phyloP scores from a whole-genome alignment of 2,888 invertebrate species.

The Heliconius ismenius region DNA sequence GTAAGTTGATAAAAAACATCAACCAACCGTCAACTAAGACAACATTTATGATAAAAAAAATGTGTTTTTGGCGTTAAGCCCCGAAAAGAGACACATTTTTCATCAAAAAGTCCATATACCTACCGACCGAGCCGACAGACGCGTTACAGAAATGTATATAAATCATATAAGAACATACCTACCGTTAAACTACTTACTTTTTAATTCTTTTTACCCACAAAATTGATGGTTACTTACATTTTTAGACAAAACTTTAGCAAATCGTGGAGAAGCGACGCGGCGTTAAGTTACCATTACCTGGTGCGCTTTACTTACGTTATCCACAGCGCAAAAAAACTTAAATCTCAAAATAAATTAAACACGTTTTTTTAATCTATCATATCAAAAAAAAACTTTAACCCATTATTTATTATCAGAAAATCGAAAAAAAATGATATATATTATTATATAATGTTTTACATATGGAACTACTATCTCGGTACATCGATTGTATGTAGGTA shows the following conservation, averaged over 20 bases:
- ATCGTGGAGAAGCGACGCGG: conserved; percentile 38
- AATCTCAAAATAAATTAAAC: neutral
- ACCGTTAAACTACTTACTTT: conserved; percentile 55
- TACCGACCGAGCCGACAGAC: conserved; percentile 67
- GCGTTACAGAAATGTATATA: conserved; percentile 39
- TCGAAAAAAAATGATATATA: neutral
- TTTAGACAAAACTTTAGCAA: conserved; percentile 31
- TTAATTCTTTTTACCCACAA: conserved; percentile 30
- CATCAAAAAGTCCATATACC: conserved; percentile 51
- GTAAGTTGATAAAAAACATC: conserved; percentile 6
- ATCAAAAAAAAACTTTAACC: neutral
- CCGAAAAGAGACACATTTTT: conserved; percentile 15
- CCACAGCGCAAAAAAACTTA: conserved; percentile 51
- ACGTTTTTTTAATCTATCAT: conserved; percentile 16
- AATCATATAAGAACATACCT: conserved; percentile 53
- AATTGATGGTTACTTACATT: conserved; percentile 32
- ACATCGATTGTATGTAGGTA: conserved; percentile 70
- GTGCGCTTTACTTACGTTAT: conserved; percentile 66
- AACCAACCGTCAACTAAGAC: conserved; percentile 26
- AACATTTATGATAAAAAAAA: conserved; percentile 32
- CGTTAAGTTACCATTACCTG: conserved; percentile 57
- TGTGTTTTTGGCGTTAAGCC: conserved; percentile 20
- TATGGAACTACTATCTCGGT: conserved; percentile 24
- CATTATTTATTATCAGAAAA: neutral
- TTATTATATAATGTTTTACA: neutral